Conservation (phyloP, 2,888 invertebrate genomes). For the Oscheius sp. region DNA sequence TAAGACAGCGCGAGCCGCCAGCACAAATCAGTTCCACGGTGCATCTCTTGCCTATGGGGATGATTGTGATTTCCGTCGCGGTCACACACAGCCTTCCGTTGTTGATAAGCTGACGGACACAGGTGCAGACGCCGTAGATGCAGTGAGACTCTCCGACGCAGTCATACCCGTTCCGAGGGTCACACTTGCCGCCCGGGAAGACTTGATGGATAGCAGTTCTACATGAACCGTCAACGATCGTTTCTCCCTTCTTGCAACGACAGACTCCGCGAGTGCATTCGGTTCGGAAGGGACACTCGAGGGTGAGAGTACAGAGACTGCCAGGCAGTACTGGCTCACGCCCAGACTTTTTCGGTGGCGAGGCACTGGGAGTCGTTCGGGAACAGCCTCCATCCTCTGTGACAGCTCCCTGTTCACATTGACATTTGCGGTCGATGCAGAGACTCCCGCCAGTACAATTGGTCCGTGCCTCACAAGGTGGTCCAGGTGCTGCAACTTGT, state of each 20-base stretch:
- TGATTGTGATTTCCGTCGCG: slow-evolving; percentile 46
- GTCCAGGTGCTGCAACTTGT: slow-evolving; percentile 59
- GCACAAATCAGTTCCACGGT: slow-evolving; percentile 54
- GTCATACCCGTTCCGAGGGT: slow-evolving; percentile 67
- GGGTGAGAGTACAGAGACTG: slow-evolving; percentile 55
- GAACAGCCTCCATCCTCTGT: slow-evolving; percentile 32
- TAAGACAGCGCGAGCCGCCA: slow-evolving; percentile 55
- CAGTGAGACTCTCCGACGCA: slow-evolving; percentile 66
- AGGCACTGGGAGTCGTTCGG: slow-evolving; percentile 3
- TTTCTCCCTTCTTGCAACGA: slow-evolving; percentile 67
- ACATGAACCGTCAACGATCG: slow-evolving; percentile 65
- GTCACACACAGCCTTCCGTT: slow-evolving; percentile 65
- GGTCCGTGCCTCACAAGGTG: slow-evolving; percentile 49
- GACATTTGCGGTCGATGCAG: slow-evolving; percentile 55
- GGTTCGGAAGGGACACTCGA: slow-evolving; percentile 67
- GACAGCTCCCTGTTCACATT: slow-evolving; percentile 53
- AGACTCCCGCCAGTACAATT: slow-evolving; percentile 54
- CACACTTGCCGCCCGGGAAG: slow-evolving; percentile 62
- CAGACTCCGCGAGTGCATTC: slow-evolving; percentile 70
- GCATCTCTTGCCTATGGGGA: slow-evolving; percentile 63
- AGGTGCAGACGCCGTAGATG: slow-evolving; percentile 63
- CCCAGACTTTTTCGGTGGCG: slow-evolving; percentile 31
- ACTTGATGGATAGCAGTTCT: slow-evolving; percentile 63
- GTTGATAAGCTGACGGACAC: slow-evolving; percentile 59
- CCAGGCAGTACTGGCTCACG: slow-evolving; percentile 52